Evolutionary conservation across 2,113 vertebrate genomes (phyloP).

Genomic region (Hemibagrus wyckioides): DNA sequence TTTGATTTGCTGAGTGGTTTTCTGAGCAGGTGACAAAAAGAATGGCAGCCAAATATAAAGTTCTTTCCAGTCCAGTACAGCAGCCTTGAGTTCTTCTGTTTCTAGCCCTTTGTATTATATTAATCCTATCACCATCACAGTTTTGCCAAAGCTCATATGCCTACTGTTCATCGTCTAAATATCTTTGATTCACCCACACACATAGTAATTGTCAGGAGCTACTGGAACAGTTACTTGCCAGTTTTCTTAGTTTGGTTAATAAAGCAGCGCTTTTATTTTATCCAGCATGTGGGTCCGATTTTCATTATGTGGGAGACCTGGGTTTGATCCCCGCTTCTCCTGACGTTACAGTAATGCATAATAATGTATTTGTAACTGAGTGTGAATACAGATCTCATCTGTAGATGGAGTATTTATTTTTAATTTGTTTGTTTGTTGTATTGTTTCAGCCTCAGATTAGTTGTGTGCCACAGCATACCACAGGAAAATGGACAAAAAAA

Average conservation of each 20-base stretch:
- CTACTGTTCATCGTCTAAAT: neutral
- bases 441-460: neutral
- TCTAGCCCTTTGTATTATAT: neutral
- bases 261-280: no score
- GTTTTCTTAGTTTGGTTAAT: no score
- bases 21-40: conserved; percentile 35
- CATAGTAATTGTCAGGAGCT: no score
- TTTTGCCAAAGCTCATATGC: neutral
- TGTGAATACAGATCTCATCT: neutral
- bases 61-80: conserved; percentile 3
- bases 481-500: neutral
- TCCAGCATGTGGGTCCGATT: no score
- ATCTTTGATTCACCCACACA: neutral
- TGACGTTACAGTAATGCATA: neutral
- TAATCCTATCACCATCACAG: neutral
- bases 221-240: no score
- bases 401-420: neutral
- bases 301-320: no score
- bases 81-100: neutral
- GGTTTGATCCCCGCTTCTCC: no score
- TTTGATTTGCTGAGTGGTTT: conserved; percentile 31
- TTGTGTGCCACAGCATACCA: neutral
- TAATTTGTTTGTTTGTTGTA: neutral
- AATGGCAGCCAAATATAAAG: neutral
- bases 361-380: neutral